Conservation (phyloP, 2,888 invertebrate species). For the Latrodectus elegans region DNA sequence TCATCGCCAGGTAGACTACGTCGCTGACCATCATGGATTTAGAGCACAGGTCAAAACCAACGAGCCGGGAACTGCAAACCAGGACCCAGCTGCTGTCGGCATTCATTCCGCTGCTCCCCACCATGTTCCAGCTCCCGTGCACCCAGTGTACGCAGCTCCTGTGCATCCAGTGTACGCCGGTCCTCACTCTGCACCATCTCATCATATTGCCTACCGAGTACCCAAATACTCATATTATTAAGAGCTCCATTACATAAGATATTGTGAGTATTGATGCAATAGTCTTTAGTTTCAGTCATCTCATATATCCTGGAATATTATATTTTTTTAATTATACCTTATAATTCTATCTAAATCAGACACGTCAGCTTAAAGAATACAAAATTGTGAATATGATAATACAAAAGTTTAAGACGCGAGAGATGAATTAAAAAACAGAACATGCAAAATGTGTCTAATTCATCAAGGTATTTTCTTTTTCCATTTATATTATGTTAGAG, state of each 20-base stretch:
- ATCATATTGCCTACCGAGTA: slow-evolving; percentile 33
- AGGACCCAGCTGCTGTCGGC: slow-evolving; percentile 63
- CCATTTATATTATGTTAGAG: no score
- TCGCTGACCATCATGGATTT: slow-evolving; percentile 69
- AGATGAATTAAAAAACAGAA: no score
- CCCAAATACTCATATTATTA: slow-evolving; percentile 59
- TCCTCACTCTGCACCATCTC: slow-evolving; percentile 53
- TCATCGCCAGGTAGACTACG: slow-evolving; percentile 67
- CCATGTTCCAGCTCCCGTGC: slow-evolving; percentile 30
- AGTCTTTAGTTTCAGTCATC: no score
- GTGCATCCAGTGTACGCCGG: slow-evolving; percentile 42
- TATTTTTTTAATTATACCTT: no score
- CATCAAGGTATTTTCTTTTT: no score
- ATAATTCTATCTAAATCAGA: no score
- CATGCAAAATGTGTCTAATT: no score
- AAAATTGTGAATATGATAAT: no score
- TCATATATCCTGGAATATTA: no score
- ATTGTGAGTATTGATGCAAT: background rate
- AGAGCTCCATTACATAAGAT: background rate
- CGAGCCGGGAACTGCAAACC: slow-evolving; percentile 68
- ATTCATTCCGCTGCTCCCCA: slow-evolving; percentile 57
- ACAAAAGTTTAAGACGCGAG: no score
- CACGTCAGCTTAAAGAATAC: no score
- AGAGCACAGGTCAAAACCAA: slow-evolving; percentile 69
- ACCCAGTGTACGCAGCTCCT: slow-evolving; percentile 20